Conservation (phyloP, 1,140 invertebrate species). For the Parapsyche elsis region DNA sequence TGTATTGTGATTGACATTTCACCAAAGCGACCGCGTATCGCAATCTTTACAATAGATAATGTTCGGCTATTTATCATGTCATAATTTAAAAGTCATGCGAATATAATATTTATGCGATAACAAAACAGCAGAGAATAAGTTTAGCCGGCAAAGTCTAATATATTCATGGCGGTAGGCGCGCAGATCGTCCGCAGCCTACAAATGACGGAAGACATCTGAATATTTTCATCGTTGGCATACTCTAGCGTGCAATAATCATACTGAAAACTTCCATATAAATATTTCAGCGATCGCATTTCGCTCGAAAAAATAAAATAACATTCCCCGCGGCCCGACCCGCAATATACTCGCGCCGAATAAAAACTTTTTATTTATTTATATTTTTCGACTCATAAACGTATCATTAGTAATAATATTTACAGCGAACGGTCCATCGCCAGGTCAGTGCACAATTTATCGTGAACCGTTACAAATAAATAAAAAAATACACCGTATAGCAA, state of each 20-base stretch:
- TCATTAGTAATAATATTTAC: background rate
- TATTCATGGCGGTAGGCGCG: slow-evolving; percentile 2
- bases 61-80: too few relatives aligned
- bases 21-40: too few relatives aligned
- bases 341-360: background rate
- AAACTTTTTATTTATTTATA: background rate
- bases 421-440: background rate
- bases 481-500: too few relatives aligned
- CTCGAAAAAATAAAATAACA: background rate
- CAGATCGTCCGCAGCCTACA: background rate
- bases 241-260: background rate
- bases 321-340: background rate
- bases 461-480: background rate
- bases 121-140: too few relatives aligned
- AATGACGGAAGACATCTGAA: background rate
- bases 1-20: too few relatives aligned
- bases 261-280: background rate
- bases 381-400: background rate
- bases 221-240: background rate
- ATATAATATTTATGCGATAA: too few relatives aligned
- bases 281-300: slow-evolving; percentile 5
- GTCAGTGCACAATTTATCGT: background rate
- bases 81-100: too few relatives aligned
- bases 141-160: background rate
- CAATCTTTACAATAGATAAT: too few relatives aligned